Base-by-base conservation (phyloP, 1,140 invertebrate species). In the Bombus sylvicola region DNA sequence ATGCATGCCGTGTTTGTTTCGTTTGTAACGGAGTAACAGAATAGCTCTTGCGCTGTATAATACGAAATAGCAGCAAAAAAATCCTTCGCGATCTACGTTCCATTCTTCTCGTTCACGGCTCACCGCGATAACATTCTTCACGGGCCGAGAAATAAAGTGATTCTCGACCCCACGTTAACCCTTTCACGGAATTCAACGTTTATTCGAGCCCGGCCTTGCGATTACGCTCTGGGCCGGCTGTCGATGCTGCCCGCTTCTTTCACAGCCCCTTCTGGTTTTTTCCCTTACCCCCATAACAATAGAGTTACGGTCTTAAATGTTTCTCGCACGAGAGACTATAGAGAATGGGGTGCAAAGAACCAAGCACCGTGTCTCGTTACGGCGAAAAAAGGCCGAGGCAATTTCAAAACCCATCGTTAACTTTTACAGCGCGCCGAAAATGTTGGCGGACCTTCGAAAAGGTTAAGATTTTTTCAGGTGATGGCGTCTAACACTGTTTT, bases 331-430 rank as follows among this genome's bases (percentile, higher is more conserved):
- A 81, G 43, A 81, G 53, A 81, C 89, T 89, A 76, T 86, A 81
- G 88, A 88, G 88, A 90, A 90, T 90, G 89, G 83, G 88, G 89
- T 90, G 89, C 88, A 80, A 90, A 90, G 89, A 89, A 82, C 78
- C 86, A 90, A 90, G 89, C 84, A 81, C 87, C 88, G 86, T 83
- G 83, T 89, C 90, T 92, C 89, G 91, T 92, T 91, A 91, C 41
- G 74, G 88, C 82, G 85, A 86, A 89, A 87, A 92, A 92, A 91
- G 89, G 89, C 89, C 88, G 88, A 81, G 85, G 90, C 91, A 91
- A 93, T 93, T 88, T 88, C 74, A 88, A 92, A 93, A 91, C 88
- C 85, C 83, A 83, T 90, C 92, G 91, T 93, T 93, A 93, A 91
- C 88, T 76, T 92, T 92, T 92, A 93, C 87, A 80, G 76, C 78